A percentile compares a stretch with the other conserved stretches of the same genome.
Conservation (phyloP, 2,113 vertebrate species). For the Leuciscus idus region DNA sequence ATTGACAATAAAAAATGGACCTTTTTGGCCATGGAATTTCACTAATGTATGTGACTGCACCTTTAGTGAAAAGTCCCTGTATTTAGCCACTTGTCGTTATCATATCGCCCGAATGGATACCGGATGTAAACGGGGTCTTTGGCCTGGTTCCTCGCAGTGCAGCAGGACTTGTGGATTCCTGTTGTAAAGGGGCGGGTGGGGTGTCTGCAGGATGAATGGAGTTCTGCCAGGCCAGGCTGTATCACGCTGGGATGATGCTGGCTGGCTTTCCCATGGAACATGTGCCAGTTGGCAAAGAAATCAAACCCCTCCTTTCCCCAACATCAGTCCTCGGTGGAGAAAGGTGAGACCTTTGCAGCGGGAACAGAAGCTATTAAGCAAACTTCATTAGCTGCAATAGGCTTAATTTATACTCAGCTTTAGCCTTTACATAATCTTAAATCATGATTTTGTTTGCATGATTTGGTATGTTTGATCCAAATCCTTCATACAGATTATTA, state of each 20-base stretch:
- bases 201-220: slow-evolving; percentile 57
- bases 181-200: slow-evolving; percentile 65
- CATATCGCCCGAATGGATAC: background rate
- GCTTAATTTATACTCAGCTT: background rate
- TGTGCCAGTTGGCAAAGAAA: slow-evolving; percentile 62
- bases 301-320: slow-evolving; percentile 26
- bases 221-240: slow-evolving; percentile 58
- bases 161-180: slow-evolving; percentile 69
- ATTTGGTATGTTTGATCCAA: background rate
- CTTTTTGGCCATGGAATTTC: background rate
- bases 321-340: slow-evolving; percentile 39
- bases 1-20: background rate
- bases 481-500: background rate
- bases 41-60: background rate
- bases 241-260: slow-evolving; percentile 67
- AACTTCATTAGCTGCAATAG: slow-evolving; percentile 39
- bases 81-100: background rate
- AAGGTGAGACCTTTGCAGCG: slow-evolving; percentile 45
- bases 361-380: slow-evolving; percentile 25
- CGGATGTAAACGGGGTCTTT: background rate
- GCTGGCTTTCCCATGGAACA: slow-evolving; percentile 65
- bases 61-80: background rate
- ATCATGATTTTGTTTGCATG: slow-evolving; percentile 11
- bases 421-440: background rate
- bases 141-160: slow-evolving; percentile 8